Conservation (phyloP, 2,888 invertebrate species). For the Ophion obscuratus region DNA sequence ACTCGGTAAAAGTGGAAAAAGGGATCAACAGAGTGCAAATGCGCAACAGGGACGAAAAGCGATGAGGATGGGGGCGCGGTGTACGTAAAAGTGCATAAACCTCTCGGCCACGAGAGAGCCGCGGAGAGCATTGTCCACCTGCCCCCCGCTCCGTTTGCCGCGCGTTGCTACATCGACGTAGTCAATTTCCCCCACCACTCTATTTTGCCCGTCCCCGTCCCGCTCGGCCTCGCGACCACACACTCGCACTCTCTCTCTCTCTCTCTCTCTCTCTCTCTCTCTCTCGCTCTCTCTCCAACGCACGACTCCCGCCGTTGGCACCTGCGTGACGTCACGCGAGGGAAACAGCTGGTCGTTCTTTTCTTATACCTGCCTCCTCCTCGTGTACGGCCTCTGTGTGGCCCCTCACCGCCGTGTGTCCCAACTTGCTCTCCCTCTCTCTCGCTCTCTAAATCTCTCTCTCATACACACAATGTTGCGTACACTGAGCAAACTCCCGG, state of each 20-base stretch:
- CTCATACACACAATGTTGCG: too few species aligned
- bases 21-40: constrained; percentile 5
- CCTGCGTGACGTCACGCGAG: constrained; percentile 80
- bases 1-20: constrained; percentile 20
- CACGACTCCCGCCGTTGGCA: constrained; percentile 70
- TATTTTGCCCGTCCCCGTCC: neutral
- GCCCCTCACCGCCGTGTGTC: constrained; percentile 22
- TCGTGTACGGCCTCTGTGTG: constrained; percentile 32
- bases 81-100: constrained; percentile 60
- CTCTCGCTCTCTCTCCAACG: constrained; percentile 24
- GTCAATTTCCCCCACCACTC: neutral
- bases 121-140: constrained; percentile 78
- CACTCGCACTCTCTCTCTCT: constrained; percentile 19
- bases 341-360: constrained; percentile 79
- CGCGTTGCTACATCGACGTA: neutral
- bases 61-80: constrained; percentile 11
- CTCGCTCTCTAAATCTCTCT: too few species aligned
- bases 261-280: constrained; percentile 19
- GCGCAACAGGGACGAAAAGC: constrained; percentile 40
- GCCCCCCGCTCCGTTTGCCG: constrained; percentile 32
- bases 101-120: constrained; percentile 54
- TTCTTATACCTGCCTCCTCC: constrained; percentile 66
- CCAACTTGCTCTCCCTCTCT: neutral
- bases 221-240: neutral
- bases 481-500: too few species aligned